Evolutionary conservation across 1,140 invertebrate species (phyloP), one percentile per base, ranked within the genome.

Genomic region (Ips typographus): DNA sequence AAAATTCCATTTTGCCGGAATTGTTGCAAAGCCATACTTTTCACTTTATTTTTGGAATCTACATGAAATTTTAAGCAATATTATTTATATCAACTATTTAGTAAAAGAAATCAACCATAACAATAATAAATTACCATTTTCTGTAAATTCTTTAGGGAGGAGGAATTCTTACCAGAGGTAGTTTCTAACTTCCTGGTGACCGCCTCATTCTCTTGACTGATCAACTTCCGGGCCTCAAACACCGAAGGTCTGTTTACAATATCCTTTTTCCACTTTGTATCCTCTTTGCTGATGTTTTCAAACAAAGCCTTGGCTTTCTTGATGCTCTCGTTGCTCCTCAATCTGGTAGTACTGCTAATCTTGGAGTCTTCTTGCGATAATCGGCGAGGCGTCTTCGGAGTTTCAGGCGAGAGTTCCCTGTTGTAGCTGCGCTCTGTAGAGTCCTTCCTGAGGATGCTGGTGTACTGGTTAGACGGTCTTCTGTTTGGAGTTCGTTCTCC

Each of bases 221-320:
- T 49, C 42, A 40, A n/a, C 1, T 37, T 38, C 39, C 53, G 72
- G 38, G 65, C 74, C 58, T 81, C 79, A 69, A 78, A 77, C 47
- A 85, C 79, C 49, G 83, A 83, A 3, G 84, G 82, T 65, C 83
- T 78, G 58, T 63, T 81, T 37, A 84, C 76, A 40, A 84, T 84
- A 66, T 85, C 83, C 67, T 78, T 79, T 59, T 83, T 82, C 70
- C 71, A 63, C 8, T 44, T 75, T 8, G 72, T 55, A 63, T 83
- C 81, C 4, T 83, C 83, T 65, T 72, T 74, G 40, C 58, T 49
- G 7, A 81, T 82, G 55, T 85, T 85, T 80, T 90, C 88, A 80
- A 89, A 90, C 8, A 90, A 75, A 42, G 83, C 84, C 79, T 87
- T 88, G 0, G 87, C 87, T 77, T 87, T 88, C 63, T 84, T 84